These are phyloP conservation scores for Benthosema pterotum DNA, from an alignment of 2,797 vertebrate species.

Conservation along the genomic window DNA sequence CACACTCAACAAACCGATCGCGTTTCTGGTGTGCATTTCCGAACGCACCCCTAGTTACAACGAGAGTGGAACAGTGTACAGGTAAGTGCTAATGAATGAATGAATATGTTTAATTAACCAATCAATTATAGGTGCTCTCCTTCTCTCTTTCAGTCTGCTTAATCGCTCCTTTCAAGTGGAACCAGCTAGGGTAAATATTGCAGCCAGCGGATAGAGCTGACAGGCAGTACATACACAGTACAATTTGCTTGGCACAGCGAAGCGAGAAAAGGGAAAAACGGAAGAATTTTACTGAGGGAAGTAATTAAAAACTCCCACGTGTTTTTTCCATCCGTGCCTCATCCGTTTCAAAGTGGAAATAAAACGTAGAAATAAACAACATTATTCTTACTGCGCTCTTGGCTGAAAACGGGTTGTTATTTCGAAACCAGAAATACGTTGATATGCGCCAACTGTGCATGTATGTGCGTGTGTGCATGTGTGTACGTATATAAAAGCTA, in stretches of 20 bases:
- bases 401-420: neutral
- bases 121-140: slow-evolving; percentile 58
- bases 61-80: slow-evolving; percentile 44
- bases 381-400: neutral
- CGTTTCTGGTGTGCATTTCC: too few relatives aligned
- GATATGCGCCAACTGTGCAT: neutral
- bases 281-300: neutral
- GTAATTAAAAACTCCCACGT: slow-evolving; percentile 1
- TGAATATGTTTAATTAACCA: too few relatives aligned
- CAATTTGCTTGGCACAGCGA: neutral
- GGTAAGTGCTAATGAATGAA: slow-evolving; percentile 36
- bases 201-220: neutral
- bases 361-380: neutral
- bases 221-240: neutral
- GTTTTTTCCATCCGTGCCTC: neutral
- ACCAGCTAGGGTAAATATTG: too few relatives aligned
- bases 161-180: slow-evolving; percentile 20
- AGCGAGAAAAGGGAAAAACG: too few relatives aligned
- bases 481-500: too few relatives aligned
- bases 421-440: slow-evolving; percentile 8
- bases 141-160: slow-evolving; percentile 26
- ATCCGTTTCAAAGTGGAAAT: slow-evolving; percentile 1
- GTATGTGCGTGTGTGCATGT: too few relatives aligned
- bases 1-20: too few relatives aligned
- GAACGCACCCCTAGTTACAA: too few relatives aligned